Evolutionary conservation across 1,140 invertebrate species (phyloP).

Genomic region (Drosophila novamexicana): DNA sequence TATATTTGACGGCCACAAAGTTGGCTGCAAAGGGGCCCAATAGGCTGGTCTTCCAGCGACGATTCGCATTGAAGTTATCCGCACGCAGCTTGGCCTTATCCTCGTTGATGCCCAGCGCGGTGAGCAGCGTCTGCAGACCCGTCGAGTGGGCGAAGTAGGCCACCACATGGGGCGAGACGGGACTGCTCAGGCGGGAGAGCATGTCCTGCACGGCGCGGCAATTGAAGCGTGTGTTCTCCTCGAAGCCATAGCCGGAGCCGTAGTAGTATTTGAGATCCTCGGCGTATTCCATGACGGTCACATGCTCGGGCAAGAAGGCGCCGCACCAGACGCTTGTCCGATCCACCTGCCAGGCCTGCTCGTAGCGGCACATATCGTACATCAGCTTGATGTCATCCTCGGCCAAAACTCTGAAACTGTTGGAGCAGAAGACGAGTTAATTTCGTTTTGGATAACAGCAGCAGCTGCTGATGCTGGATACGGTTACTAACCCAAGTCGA

Average conservation of each 20-base stretch:
- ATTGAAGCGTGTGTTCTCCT: slow-evolving; percentile 88
- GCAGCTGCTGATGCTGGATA: too few species aligned
- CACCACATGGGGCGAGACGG: slow-evolving; percentile 86
- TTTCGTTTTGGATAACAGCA: too few species aligned
- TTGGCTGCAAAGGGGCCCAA: slow-evolving; percentile 92
- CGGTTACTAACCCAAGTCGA: slow-evolving; percentile 70
- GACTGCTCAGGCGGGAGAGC: slow-evolving; percentile 86
- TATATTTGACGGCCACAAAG: slow-evolving; percentile 88
- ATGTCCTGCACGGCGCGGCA: slow-evolving; percentile 91
- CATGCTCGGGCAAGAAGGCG: slow-evolving; percentile 89
- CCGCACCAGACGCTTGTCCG: slow-evolving; percentile 90
- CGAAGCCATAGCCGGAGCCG: slow-evolving; percentile 90
- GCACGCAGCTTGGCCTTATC: slow-evolving; percentile 88
- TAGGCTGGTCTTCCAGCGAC: slow-evolving; percentile 90
- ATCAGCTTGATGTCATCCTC: slow-evolving; percentile 85
- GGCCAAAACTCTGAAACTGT: slow-evolving; percentile 84
- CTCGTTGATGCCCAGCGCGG: slow-evolving; percentile 88
- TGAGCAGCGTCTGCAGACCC: slow-evolving; percentile 87
- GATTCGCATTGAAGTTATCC: slow-evolving; percentile 87
- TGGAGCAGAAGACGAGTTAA: too few species aligned
- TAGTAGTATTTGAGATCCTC: slow-evolving; percentile 93
- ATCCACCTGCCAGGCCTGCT: slow-evolving; percentile 88
- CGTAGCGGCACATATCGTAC: slow-evolving; percentile 91
- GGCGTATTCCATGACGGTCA: slow-evolving; percentile 90
- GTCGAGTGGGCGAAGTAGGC: slow-evolving; percentile 91